phyloP scores from a whole-genome alignment of 2,113 vertebrate genomes.

The Menura novaehollandiae region DNA sequence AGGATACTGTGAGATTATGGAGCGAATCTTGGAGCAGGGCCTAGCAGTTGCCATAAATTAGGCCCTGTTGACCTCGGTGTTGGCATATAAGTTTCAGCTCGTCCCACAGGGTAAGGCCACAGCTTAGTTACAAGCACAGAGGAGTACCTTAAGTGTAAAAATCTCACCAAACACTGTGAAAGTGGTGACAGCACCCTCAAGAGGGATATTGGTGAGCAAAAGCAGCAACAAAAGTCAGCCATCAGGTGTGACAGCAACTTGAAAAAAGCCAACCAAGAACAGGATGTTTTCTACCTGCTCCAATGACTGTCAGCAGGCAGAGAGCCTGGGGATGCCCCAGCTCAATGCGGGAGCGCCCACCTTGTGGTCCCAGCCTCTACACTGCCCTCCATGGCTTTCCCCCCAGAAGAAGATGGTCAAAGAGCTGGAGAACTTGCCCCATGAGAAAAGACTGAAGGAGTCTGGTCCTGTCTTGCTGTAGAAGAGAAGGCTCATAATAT shows the following conservation, averaged over 20 bases:
- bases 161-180: neutral
- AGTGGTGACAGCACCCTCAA: neutral
- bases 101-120: neutral
- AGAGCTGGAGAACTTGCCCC: neutral
- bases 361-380: fast-evolving
- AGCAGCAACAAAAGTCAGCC: fast-evolving
- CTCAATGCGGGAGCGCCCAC: neutral
- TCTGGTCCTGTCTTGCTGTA: neutral
- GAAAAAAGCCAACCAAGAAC: neutral
- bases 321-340: neutral
- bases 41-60: neutral
- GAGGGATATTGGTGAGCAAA: neutral
- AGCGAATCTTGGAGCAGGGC: neutral
- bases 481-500: neutral
- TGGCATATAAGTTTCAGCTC: neutral
- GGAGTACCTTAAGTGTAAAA: neutral
- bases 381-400: neutral
- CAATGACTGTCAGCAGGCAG: neutral
- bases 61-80: neutral
- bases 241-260: neutral
- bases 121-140: neutral
- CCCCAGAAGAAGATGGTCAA: neutral
- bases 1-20: neutral
- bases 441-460: neutral
- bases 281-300: neutral